Conservation (phyloP, 2,113 vertebrate species). For the Hiodon alosoides region DNA sequence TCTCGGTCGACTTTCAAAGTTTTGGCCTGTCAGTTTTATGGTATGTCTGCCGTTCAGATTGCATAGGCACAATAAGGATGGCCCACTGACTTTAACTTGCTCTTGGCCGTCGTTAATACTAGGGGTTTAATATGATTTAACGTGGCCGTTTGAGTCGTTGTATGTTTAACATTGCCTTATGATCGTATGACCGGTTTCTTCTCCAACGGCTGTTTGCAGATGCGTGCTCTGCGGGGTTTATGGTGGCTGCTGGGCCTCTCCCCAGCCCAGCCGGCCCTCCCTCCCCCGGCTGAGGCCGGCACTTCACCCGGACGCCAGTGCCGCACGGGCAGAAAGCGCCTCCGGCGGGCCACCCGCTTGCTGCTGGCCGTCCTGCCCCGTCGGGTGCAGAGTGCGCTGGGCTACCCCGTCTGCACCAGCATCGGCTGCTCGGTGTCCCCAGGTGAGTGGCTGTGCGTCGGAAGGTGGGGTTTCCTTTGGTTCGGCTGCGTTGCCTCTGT, state of each 20-base stretch:
- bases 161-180: background rate
- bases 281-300: background rate
- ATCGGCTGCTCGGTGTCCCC: slow-evolving; percentile 53
- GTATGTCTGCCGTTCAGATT: slow-evolving; percentile 40
- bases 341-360: slow-evolving; percentile 38
- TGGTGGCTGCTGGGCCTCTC: slow-evolving; percentile 56
- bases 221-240: slow-evolving; percentile 43
- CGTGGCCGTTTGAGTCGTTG: no score
- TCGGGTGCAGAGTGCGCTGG: slow-evolving; percentile 53
- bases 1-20: slow-evolving; percentile 45
- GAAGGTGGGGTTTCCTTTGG: background rate
- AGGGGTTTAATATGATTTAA: no score
- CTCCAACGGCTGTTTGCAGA: slow-evolving; percentile 31
- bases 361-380: slow-evolving; percentile 58
- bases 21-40: slow-evolving; percentile 59
- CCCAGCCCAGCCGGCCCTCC: slow-evolving; percentile 2
- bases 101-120: no score
- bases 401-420: slow-evolving; percentile 50
- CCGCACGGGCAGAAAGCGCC: slow-evolving; percentile 51
- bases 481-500: background rate
- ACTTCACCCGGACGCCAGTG: slow-evolving; percentile 39
- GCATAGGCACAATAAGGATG: no score
- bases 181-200: background rate
- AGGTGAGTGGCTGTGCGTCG: slow-evolving; percentile 45
- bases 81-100: no score